A percentile compares a stretch with the other conserved stretches of the same genome.
Evolutionary conservation across 2,797 vertebrate genomes (phyloP).

Genomic region (Enteromius thamalakanensis): DNA sequence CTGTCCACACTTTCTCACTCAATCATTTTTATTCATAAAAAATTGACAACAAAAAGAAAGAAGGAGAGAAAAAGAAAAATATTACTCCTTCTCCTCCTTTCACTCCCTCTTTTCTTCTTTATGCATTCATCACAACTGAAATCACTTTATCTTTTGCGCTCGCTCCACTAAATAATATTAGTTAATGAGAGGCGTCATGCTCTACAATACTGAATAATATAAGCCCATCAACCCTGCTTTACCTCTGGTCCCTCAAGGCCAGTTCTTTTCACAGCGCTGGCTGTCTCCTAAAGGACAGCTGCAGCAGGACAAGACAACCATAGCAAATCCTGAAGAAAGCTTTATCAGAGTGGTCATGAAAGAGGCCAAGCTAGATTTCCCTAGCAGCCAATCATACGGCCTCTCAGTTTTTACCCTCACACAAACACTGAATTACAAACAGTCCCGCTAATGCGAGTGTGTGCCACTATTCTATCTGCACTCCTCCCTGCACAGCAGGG

Average conservation of each 20-base stretch:
- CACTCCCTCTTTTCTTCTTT: conserved; percentile 38
- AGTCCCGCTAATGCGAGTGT: conserved; percentile 60
- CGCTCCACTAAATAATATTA: conserved; percentile 64
- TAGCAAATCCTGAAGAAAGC: conserved; percentile 68
- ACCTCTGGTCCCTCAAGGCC: conserved; percentile 62
- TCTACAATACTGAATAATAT: conserved; percentile 63
- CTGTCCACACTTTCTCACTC: conserved; percentile 31
- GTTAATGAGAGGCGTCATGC: conserved; percentile 68
- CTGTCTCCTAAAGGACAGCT: conserved; percentile 66
- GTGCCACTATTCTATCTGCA: conserved; percentile 58
- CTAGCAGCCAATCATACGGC: conserved; percentile 66
- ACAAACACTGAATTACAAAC: conserved; percentile 58
- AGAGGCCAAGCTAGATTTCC: conserved; percentile 66
- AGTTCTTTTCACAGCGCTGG: conserved; percentile 55
- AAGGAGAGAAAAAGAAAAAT: conserved; percentile 16
- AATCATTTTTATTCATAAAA: conserved; percentile 33
- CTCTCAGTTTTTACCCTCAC: conserved; percentile 53
- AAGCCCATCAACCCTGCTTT: conserved; percentile 59
- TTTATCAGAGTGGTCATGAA: conserved; percentile 66
- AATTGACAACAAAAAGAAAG: conserved; percentile 29
- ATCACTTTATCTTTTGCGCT: conserved; percentile 55
- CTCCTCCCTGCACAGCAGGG: conserved; percentile 54
- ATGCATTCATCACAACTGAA: conserved; percentile 53
- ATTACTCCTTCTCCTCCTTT: conserved; percentile 30
- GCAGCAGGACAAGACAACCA: conserved; percentile 67